Conservation (phyloP, 2,797 vertebrate species). For the Helarctos malayanus region DNA sequence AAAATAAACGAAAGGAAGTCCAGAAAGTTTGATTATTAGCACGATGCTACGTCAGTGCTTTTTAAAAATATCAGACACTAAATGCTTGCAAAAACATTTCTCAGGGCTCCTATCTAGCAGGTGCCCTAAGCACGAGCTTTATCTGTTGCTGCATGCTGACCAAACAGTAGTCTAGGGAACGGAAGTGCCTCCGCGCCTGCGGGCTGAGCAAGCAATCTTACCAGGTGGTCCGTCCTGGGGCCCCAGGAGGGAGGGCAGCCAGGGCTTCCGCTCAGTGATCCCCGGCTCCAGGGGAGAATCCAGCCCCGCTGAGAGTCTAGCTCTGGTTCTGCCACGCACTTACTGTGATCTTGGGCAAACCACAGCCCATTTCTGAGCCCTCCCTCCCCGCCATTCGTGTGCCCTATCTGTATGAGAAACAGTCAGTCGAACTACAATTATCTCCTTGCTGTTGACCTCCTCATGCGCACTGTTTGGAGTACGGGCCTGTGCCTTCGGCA, state of each 20-base stretch:
- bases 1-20: conserved; percentile 33
- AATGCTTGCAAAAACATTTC: not conserved
- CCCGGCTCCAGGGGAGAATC: not conserved
- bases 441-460: not conserved
- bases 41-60: not conserved
- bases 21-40: not conserved
- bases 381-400: not conserved
- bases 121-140: not conserved
- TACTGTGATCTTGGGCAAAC: conserved; percentile 27
- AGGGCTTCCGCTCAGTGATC: not conserved
- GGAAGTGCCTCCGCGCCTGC: not conserved
- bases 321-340: not conserved
- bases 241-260: not conserved
- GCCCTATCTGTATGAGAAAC: not conserved
- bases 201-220: not conserved
- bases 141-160: not conserved
- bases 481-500: not conserved
- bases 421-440: not conserved
- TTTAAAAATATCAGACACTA: not conserved
- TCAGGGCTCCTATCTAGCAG: not conserved
- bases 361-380: not conserved
- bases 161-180: not conserved
- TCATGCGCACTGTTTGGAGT: not conserved
- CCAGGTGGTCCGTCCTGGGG: not conserved
- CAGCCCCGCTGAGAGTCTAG: not conserved